Conservation (phyloP, 64 coral and sea anemone genomes). For the Stichodactyla mertensii region DNA sequence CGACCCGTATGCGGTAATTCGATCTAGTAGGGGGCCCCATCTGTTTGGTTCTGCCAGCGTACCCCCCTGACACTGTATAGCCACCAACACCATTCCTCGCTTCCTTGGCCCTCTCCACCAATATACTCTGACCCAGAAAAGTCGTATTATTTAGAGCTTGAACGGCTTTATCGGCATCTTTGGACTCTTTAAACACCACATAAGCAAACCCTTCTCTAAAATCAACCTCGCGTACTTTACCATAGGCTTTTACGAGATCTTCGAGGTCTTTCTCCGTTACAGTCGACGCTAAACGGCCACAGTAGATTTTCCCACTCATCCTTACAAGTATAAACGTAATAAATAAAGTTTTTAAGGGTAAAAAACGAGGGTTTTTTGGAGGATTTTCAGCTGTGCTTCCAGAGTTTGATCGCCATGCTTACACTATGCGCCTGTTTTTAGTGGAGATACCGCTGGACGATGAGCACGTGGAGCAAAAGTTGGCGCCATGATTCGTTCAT, state of each 20-base stretch:
- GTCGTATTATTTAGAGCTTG: conserved; percentile 74
- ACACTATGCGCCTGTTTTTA: not conserved
- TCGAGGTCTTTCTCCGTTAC: conserved; percentile 84
- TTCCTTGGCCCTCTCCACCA: conserved; percentile 83
- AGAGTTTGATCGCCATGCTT: conserved; percentile 29
- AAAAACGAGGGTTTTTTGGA: not conserved
- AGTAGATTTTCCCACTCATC: conserved; percentile 88
- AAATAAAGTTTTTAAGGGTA: not conserved
- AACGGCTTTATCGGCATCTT: conserved; percentile 81
- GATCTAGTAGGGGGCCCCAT: conserved; percentile 78
- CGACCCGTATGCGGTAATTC: conserved; percentile 68
- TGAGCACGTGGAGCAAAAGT: conserved; percentile 11
- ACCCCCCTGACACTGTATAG: conserved; percentile 76
- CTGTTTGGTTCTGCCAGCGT: conserved; percentile 63
- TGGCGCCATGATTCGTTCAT: not conserved
- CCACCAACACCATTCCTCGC: conserved; percentile 78
- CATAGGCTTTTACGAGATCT: conserved; percentile 69
- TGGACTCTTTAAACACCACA: conserved; percentile 78
- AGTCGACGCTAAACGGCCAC: conserved; percentile 77
- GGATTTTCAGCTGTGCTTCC: not conserved
- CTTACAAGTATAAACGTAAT: not conserved
- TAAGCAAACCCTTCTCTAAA: conserved; percentile 94
- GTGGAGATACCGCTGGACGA: conserved; percentile 3
- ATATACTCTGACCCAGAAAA: conserved; percentile 83
- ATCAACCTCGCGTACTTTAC: conserved; percentile 90